Conservation (phyloP, 2,797 vertebrate genomes). For the Poecilia picta region DNA sequence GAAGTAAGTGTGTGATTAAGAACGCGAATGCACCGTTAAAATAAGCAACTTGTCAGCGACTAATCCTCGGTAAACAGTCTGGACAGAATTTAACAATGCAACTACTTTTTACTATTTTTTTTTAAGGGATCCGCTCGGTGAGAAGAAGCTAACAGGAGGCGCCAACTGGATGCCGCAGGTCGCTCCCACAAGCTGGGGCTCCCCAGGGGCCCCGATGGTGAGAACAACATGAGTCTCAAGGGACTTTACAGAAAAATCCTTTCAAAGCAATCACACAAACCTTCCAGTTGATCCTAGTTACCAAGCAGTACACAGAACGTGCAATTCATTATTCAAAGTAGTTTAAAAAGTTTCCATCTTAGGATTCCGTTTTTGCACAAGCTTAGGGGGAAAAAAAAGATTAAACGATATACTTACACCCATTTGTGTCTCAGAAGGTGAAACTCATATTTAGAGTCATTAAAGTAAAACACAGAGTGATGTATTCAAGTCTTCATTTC, state of each 20-base stretch:
- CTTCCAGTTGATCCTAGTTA: too few species aligned
- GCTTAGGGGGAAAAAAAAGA: not conserved
- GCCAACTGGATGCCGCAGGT: slow-evolving; percentile 97
- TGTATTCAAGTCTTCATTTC: not conserved
- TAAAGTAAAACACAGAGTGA: not conserved
- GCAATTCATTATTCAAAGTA: too few species aligned
- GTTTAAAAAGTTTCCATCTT: too few species aligned
- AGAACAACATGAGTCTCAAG: slow-evolving; percentile 16
- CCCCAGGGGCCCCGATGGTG: slow-evolving; percentile 89
- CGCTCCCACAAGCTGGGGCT: slow-evolving; percentile 92
- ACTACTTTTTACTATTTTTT: not conserved
- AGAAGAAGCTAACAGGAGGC: slow-evolving; percentile 96
- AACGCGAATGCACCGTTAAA: not conserved
- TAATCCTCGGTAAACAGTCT: not conserved
- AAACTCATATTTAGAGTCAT: not conserved
- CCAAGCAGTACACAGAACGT: too few species aligned
- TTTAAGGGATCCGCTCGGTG: slow-evolving; percentile 90
- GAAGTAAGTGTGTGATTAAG: slow-evolving; percentile 87
- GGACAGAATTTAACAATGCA: not conserved
- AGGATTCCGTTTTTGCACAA: not conserved
- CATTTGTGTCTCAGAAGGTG: not conserved
- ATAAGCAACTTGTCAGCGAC: not conserved
- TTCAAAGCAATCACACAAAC: too few species aligned
- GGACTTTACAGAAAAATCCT: too few species aligned
- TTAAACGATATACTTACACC: not conserved